Evolutionary conservation across 2,113 vertebrate species (phyloP).

Genomic region (Xiphorhynchus elegans): DNA sequence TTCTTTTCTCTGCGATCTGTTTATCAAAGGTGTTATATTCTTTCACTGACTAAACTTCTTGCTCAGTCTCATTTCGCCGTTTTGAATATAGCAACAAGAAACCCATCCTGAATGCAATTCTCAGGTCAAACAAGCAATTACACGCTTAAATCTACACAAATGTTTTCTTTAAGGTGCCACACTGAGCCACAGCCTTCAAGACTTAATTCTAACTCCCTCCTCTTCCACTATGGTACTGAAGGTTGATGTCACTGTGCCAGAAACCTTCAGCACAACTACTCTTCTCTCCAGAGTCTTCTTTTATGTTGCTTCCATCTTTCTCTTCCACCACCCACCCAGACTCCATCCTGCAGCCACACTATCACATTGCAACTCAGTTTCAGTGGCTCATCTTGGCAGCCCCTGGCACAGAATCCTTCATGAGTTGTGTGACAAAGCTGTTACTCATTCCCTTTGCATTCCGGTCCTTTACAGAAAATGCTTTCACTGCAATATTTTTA

Average conservation of each 20-base stretch:
- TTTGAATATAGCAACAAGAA: neutral
- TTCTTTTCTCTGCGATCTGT: neutral
- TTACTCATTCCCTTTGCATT: constrained; percentile 20
- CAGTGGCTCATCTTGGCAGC: neutral
- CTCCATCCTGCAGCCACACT: neutral
- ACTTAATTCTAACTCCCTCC: neutral
- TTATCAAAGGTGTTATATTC: neutral
- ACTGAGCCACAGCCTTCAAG: neutral
- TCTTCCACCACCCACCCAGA: neutral
- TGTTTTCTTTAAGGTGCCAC: neutral
- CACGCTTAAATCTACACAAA: neutral
- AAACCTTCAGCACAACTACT: neutral
- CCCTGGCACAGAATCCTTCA: neutral
- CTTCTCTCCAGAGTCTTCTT: neutral
- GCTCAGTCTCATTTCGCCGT: neutral
- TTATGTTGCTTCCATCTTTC: neutral
- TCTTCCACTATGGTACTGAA: neutral
- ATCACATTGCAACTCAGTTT: neutral
- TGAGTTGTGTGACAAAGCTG: neutral
- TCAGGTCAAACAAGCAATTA: neutral
- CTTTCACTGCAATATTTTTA: neutral
- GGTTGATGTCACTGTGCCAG: neutral
- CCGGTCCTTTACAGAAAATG: neutral
- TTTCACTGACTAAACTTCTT: neutral
- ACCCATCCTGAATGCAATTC: neutral